Conservation (phyloP, 2,888 invertebrate genomes). For the Smittia aterrima region DNA sequence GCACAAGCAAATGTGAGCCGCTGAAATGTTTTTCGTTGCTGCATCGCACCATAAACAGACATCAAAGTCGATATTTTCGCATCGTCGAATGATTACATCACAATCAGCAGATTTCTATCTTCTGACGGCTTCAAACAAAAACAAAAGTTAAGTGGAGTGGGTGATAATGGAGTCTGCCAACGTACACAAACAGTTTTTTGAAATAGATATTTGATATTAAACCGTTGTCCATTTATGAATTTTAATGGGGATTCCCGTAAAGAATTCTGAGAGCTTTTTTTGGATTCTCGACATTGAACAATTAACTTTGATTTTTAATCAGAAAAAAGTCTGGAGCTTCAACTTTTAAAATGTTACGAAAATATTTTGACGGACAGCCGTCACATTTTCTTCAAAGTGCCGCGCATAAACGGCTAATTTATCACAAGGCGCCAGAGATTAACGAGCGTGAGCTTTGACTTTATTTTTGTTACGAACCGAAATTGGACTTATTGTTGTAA, state of each 20-base stretch:
- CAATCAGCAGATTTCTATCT: background rate
- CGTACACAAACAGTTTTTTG: no score
- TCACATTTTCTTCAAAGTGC: background rate
- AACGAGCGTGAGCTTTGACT: background rate
- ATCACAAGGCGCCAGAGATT: background rate
- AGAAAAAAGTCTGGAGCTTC: no score
- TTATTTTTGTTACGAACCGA: background rate
- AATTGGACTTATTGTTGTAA: background rate
- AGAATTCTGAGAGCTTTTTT: no score
- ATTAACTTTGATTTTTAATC: no score
- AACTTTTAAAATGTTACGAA: no score
- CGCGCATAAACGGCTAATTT: background rate
- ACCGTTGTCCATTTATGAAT: background rate
- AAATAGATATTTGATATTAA: no score
- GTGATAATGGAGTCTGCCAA: background rate
- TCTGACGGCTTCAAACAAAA: background rate
- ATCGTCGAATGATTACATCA: background rate
- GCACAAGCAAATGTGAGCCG: background rate
- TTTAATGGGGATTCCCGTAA: no score
- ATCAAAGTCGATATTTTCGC: background rate
- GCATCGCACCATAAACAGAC: constrained; percentile 1
- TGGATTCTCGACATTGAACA: no score
- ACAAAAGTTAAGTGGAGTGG: background rate
- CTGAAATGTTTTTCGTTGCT: background rate
- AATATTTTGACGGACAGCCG: background rate